phyloP scores from a whole-genome alignment of 2,797 vertebrate species.

The Selene dorsalis region DNA sequence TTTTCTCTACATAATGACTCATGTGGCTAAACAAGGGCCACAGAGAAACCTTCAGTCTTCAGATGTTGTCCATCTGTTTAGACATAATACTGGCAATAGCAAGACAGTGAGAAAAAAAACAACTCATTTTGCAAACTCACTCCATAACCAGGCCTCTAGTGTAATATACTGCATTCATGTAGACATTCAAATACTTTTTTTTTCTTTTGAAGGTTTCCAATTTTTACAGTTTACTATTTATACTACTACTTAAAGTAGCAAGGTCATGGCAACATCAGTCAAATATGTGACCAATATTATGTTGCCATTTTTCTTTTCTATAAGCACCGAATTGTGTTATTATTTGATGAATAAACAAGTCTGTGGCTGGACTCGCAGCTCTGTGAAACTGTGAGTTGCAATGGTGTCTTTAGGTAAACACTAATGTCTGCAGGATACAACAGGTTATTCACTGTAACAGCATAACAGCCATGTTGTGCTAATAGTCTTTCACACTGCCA shows the following conservation, averaged over 20 bases:
- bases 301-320: too few species aligned
- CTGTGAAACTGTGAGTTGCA: neutral
- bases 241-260: neutral
- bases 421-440: too few species aligned
- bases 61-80: slow-evolving; percentile 55
- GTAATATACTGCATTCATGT: neutral
- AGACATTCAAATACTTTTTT: neutral
- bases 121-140: neutral
- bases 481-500: too few species aligned
- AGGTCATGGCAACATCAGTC: neutral
- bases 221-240: neutral
- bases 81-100: slow-evolving; percentile 41
- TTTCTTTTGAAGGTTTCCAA: neutral
- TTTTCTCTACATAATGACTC: slow-evolving; percentile 47
- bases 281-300: neutral
- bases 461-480: too few species aligned
- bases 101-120: neutral
- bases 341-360: too few species aligned
- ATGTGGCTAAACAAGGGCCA: slow-evolving; percentile 28
- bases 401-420: too few species aligned
- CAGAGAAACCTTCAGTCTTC: neutral
- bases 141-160: neutral
- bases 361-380: neutral
- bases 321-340: too few species aligned
- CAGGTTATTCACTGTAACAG: too few species aligned